Evolutionary conservation across 2,113 vertebrate genomes (phyloP), one percentile per base, ranked within the genome.

Genomic region (Pangasianodon gigas): DNA sequence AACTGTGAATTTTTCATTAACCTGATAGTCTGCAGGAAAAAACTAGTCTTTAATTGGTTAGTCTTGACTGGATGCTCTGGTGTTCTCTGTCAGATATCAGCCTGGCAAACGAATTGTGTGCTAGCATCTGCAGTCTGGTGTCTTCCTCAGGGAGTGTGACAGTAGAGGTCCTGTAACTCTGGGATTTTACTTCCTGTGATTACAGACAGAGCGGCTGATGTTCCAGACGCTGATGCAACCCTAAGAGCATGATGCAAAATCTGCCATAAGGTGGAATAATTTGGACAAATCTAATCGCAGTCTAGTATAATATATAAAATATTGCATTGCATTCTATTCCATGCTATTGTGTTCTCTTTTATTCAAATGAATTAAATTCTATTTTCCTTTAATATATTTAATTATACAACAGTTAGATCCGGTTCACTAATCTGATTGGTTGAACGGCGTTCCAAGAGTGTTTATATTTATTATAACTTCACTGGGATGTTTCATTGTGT

Each of bases 221-320:
- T 48, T 65, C 58, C 84, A 85, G 26, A 85, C 84, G 1, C 58
- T 85, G 84, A 67, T 67, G 60, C 58, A 85, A 67, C 84, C 41
- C 24, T 21, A n/a, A 29, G 48, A 67, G 44, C 77, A n/a, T 85
- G 84, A 85, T n/a, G 84, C 44, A 67, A 85, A n/a, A 11, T 26
- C 80, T 62, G 29, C n/a, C 29, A 48, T 82, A 1, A 82, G 18
- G 81, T 52, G 54, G 41, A 52, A 51, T 14, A 13, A 51, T 52
- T 29, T 2, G 13, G 77, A 52, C 10, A 11, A 46, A 26, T 24
- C 19, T 21, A 77, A 77, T 1, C 24, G 41, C 7, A 46, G 18
- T 46, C 75, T 26, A 11, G 44, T 5, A 26, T 26, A 79, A 24
- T n/a, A 51, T 16, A 51, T 13, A 26, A 2, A 48, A 26, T 44